phyloP scores from a whole-genome alignment of 2,797 vertebrate genomes.

The Prionace glauca region DNA sequence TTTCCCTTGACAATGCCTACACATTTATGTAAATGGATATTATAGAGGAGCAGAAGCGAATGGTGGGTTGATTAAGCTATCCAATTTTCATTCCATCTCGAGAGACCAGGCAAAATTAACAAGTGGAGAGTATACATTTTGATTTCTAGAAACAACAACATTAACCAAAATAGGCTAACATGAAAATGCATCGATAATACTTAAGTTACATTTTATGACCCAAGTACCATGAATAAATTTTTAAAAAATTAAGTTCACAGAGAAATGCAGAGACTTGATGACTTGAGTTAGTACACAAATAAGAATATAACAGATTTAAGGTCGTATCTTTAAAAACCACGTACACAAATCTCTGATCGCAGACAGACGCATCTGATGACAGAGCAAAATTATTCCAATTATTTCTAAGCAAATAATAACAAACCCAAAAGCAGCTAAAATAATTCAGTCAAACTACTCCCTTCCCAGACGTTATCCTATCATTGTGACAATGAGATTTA shows the following conservation, averaged over 20 bases:
- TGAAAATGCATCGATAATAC: not conserved
- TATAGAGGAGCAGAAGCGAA: not conserved
- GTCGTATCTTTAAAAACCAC: not conserved
- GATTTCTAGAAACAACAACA: not conserved
- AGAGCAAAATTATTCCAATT: not conserved
- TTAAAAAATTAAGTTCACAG: not conserved
- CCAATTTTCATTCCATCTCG: not conserved
- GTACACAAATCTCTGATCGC: not conserved
- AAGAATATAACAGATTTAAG: not conserved
- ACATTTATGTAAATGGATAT: not conserved
- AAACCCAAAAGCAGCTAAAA: not conserved
- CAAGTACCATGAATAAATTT: no score
- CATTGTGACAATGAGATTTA: not conserved
- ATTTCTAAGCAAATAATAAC: not conserved
- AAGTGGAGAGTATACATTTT: not conserved
- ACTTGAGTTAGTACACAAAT: not conserved
- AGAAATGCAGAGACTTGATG: not conserved
- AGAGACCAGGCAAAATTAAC: not conserved
- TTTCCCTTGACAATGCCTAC: not conserved
- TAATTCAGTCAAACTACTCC: not conserved
- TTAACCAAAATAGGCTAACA: not conserved
- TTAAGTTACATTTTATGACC: not conserved
- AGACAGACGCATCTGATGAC: not conserved
- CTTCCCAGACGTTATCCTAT: not conserved
- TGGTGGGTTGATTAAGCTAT: not conserved